Evolutionary conservation across 2,888 invertebrate genomes (phyloP), one percentile per base, ranked within the genome.

Genomic region (Coelogynopora nodosa): DNA sequence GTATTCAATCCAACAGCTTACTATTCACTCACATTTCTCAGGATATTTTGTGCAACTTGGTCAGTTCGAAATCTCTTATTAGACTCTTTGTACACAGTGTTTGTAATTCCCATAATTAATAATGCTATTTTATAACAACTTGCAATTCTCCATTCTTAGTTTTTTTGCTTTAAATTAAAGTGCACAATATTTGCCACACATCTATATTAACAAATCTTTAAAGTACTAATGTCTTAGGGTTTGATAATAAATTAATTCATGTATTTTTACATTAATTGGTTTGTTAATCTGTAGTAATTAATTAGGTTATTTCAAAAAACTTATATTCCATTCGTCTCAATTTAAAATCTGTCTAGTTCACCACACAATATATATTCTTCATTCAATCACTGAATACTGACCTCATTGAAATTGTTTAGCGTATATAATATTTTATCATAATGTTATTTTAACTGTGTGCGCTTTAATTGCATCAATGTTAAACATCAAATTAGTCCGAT

Each of bases 11-110:
- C 74, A 74, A 74, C 27, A 74, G 27, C 74, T 74, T n/a, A 5
- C 27, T 74, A 74, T 74, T 74, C 18, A 74, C 74, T 74, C 74
- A 74, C 74, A 74, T 26, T 13, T 13, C 74, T 74, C 74, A 74
- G 74, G 74, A 74, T n/a, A 74, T 74, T 74, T 74, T 74, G 18
- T 74, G 74, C 23, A 74, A 23, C 23, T 74, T 74, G 74, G 23
- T 74, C 23, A 2, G 27, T 74, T 74, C 23, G 2, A 23, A 74
- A 74, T 10, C 74, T 26, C 74, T 49, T 26, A 23, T 74, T 5
- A 26, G 2, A 5, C 18, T 26, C 74, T 26, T 74, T 74, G 74
- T 74, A 74, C 74, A 74, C 74, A 74, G 2, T 74, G 74, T 74
- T 74, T 74, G 74, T 74, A 74, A 74, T 74, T 74, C 5, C 74